Evolutionary conservation across 2,113 vertebrate genomes (phyloP), one percentile per base, ranked within the genome.

Genomic region (Paracanthobrama guichenoti): DNA sequence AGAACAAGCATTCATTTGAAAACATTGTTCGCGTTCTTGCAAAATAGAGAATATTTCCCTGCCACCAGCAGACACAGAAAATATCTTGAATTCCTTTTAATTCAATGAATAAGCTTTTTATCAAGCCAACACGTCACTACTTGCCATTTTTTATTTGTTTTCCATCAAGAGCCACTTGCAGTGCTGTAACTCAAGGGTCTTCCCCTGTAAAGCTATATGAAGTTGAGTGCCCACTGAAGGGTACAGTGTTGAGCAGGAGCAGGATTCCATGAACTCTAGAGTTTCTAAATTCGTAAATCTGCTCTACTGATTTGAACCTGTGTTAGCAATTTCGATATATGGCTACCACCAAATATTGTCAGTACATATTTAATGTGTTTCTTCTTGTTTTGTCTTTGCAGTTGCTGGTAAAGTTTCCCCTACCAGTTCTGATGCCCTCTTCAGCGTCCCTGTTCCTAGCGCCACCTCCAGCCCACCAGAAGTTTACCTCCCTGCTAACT

Each of bases 401-500:
- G 96, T 95, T 90, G 94, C 94, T 5, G 89, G 91, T 90, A 97
- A 95, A 91, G 90, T 92, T 6, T 92, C 93, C n/a, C 95, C 93
- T 0, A 95, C 97, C 90, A 96, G 93, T 90, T 92, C 95, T 0
- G 95, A 96, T 59, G 94, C 93, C 0, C 86, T 95, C 0, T 94
- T 96, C 84, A 91, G 92, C 31, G 84, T 90, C 0, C 92, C 92
- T 0, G 93, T 92, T 2, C 86, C 94, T 80, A 91, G 91, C 9
- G 85, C 91, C 89, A 91, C 88, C 39, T 90, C 91, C 26, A 85
- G 81, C 4, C 93, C 93, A 0, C 94, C 88, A 55, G 92, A 89
- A 0, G 80, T 95, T 28, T 94, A 93, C 76, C 95, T 99, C 74
- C 98, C 97, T 0, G 96, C 97, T 85, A 98, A 93, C 94, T 98